A percentile compares a stretch with the other conserved stretches of the same genome.
Evolutionary conservation across 2,113 vertebrate species (phyloP).

Genomic region (Ranitomeya variabilis): DNA sequence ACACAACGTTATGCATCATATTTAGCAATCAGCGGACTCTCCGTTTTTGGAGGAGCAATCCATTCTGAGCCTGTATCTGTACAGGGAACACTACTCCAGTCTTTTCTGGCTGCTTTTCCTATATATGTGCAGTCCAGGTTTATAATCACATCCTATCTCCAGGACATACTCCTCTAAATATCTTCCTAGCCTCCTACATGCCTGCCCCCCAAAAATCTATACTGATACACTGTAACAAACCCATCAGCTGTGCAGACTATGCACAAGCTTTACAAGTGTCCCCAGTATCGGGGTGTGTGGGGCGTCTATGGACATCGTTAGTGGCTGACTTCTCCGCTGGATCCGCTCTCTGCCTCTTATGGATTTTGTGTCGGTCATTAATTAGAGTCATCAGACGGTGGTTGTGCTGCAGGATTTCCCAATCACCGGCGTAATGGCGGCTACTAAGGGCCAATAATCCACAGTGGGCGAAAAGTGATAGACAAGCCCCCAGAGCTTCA

Average conservation of each 20-base stretch:
- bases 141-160: too few relatives aligned
- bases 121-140: too few relatives aligned
- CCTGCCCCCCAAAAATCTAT: too few relatives aligned
- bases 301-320: too few relatives aligned
- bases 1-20: neutral
- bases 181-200: too few relatives aligned
- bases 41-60: neutral
- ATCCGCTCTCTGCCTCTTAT: neutral
- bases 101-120: neutral
- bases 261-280: too few relatives aligned
- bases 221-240: too few relatives aligned
- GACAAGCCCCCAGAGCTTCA: neutral
- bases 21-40: neutral
- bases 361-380: constrained; percentile 28
- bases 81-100: neutral
- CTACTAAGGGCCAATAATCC: too few relatives aligned
- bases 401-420: neutral
- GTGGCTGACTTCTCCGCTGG: neutral
- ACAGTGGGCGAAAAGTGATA: constrained; percentile 4
- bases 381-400: neutral
- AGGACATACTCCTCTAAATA: too few relatives aligned
- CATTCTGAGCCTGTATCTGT: neutral
- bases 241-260: too few relatives aligned
- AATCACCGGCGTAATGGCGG: neutral
- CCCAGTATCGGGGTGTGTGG: too few relatives aligned